Base-by-base conservation (phyloP, 1,140 invertebrate species). In the Callitettix versicolor region DNA sequence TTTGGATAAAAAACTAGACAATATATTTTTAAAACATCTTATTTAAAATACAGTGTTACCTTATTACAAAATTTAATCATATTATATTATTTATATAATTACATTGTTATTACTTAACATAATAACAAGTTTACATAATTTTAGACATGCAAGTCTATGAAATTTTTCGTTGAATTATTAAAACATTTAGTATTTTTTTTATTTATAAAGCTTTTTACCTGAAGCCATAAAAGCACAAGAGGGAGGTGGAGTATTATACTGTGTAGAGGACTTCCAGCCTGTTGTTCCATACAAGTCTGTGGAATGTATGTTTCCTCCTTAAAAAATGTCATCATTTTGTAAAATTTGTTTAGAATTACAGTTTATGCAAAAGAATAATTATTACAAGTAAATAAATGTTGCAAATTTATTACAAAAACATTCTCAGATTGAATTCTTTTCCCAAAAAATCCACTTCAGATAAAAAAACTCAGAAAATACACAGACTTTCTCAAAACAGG, bases 161-260 rank as follows among this genome's bases (percentile, higher is more conserved):
- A 22, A 22, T 21, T 15, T 15, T 18, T 11, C 7, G 17, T 22
- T 5, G 5, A 12, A 5, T 11, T 41, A 15, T 41, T 43, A 22
- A 11, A 48, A 40, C 6, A 14, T 24, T 14, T 15, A 48, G 14
- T 26, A 53, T 22, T 12, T 5, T 18, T 14, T 44, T 15, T 14
- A 5, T 12, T 14, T 21, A 9, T 9, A 44, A 18, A 5, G 20
- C 3, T 5, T 21, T 34, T 50, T 46, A 60, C 59, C 59, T 50
- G 59, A 30, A 9, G 56, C 20, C 18, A 60, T 52, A 34, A 60
- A 58, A 24, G 42, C 53, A 33, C 59, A 60, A 20, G 57, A 24
- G 20, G 50, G 52, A 3, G 43, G 33, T 7, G 59, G 57, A 36
- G 41, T 41, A 12, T 36, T 34, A 18, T 30, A 48, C 30, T 55